Base-by-base conservation (phyloP, 2,888 invertebrate genomes). In the Mallateleia sp. region DNA sequence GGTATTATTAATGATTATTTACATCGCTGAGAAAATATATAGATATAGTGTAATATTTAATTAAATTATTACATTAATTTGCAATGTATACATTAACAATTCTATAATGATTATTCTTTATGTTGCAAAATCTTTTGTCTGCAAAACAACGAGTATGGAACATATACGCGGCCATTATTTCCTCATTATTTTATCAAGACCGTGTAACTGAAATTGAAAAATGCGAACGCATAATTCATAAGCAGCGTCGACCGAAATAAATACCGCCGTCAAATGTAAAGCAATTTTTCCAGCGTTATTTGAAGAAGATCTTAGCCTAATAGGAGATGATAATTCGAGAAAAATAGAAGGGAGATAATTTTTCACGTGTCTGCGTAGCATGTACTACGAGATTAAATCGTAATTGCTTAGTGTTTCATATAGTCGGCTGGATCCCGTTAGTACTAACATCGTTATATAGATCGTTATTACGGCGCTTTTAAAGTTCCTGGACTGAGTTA, bases 361-460 rank as follows among this genome's bases (percentile, higher is more conserved):
- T 88, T 88, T 86, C 88, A 86, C 69, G 67, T 81, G 80, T 85
- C 82, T 60, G 64, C 64, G 62, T 85, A 71, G 83, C 88, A 83
- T 88, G 88, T 80, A 56, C 45, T 45, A 54, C 64, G 67, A 85
- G 88, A 88, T 88, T 88, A 82, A 80, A 88, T 88, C 85, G 83
- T 88, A 88, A 88, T 88, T 88, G 85, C 83, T 80, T 71, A 67
- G 80, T 72, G 67, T 72, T 88, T 88, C 72, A 62, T 77, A 83
- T 56, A 62, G 75, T 60, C 74, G 71, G 71, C 82, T 71, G 72
- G 88, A 88, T 80, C 69, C 80, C 79, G 79, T 85, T 87, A 77
- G 79, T 85, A 82, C 88, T 81, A 85, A 85, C 85, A 62, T 85
- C 71, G 82, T 88, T 85, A 88, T 75, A 69, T 66, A 85, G 69